Percentiles rank a stretch among this genome's conserved stretches.
These are phyloP conservation scores for Pharmacophagus antenor DNA, from an alignment of 2,888 invertebrate species.

Conservation along the genomic window DNA sequence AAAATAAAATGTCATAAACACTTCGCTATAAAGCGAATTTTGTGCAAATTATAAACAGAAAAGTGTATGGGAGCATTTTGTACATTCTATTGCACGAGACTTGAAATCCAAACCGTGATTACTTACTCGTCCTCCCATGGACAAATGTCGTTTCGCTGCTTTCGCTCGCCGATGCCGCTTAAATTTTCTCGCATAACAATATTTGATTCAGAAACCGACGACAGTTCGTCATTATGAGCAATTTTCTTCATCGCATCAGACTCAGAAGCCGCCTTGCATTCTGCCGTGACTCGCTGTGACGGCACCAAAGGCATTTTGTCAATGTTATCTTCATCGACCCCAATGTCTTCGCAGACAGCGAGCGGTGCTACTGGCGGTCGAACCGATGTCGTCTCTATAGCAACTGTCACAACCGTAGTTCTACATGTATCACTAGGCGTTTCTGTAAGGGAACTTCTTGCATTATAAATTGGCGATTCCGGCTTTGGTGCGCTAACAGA, in stretches of 20 bases:
- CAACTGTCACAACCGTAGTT: conserved; percentile 9
- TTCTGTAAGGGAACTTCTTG: conserved; percentile 36
- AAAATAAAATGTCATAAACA: conserved; percentile 1
- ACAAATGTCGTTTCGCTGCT: conserved; percentile 90
- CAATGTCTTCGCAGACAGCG: conserved; percentile 85
- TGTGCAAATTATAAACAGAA: conserved; percentile 12
- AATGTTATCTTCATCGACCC: conserved; percentile 84
- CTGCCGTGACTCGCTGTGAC: conserved; percentile 52
- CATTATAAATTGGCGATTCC: conserved; percentile 60
- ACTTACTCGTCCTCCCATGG: conserved; percentile 98
- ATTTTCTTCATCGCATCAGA: conserved; percentile 61
- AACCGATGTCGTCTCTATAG: conserved; percentile 27
- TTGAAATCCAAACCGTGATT: conserved; percentile 39
- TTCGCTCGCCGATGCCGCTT: conserved; percentile 60
- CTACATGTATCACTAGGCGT: conserved; percentile 65
- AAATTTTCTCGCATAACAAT: conserved; percentile 71
- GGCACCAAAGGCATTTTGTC: conserved; percentile 77
- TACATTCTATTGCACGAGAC: background rate
- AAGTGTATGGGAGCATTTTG: conserved; percentile 1
- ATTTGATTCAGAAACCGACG: conserved; percentile 68
- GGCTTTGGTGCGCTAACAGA: conserved; percentile 74
- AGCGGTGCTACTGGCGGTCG: conserved; percentile 82
- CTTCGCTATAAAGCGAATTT: conserved; percentile 1
- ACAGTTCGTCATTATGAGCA: conserved; percentile 69
- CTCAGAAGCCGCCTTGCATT: conserved; percentile 56